A percentile compares a stretch with the other conserved stretches of the same genome.
Conservation (phyloP, 2,113 vertebrate species). For the Hippopotamus amphibius region DNA sequence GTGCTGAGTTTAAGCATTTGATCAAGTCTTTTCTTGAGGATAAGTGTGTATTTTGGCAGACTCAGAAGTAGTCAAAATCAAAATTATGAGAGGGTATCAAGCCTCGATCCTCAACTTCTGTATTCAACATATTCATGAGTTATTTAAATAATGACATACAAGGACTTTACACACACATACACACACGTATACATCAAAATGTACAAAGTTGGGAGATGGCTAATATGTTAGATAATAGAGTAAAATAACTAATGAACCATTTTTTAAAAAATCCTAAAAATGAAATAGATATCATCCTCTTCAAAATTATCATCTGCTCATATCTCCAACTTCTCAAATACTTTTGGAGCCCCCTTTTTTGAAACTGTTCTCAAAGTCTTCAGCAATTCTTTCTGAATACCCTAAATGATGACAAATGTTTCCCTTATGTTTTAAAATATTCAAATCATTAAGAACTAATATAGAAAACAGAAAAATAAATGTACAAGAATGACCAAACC, state of each 20-base stretch:
- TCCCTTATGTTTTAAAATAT: background rate
- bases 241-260: background rate
- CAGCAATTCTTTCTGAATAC: background rate
- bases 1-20: background rate
- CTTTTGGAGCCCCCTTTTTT: background rate
- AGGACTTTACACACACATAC: background rate
- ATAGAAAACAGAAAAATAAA: background rate
- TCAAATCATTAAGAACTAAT: background rate
- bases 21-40: background rate
- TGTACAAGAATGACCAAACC: background rate
- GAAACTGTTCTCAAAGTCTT: constrained; percentile 18
- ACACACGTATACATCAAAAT: too few relatives aligned
- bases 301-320: background rate
- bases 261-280: background rate
- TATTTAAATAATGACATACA: background rate
- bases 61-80: background rate
- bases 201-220: too few relatives aligned
- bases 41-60: background rate
- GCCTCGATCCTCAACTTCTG: background rate
- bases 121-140: background rate
- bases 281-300: background rate
- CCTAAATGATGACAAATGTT: background rate
- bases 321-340: background rate
- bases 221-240: background rate
- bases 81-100: background rate